Evolutionary conservation across 2,888 invertebrate genomes (phyloP).

Genomic region (Cephonodes hylas): DNA sequence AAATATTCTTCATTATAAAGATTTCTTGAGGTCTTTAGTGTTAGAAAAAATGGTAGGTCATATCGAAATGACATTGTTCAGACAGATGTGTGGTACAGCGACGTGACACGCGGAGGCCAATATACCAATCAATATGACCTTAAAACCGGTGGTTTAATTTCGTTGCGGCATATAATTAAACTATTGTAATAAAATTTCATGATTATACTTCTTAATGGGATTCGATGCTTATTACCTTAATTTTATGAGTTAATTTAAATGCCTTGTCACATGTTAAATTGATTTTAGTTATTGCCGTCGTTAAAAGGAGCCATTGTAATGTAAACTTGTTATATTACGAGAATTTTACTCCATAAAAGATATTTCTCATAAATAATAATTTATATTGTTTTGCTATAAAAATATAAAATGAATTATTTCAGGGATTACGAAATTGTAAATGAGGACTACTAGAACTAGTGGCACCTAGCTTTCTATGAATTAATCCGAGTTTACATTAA

Average conservation of each 20-base stretch:
- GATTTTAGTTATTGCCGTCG: background rate
- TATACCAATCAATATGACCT: slow-evolving; percentile 49
- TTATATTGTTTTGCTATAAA: no score
- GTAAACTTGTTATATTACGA: background rate
- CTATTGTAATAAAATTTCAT: slow-evolving; percentile 22
- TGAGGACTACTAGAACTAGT: no score
- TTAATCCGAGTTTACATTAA: background rate
- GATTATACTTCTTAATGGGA: background rate
- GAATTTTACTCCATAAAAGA: no score
- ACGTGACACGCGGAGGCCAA: slow-evolving; percentile 57
- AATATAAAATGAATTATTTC: no score
- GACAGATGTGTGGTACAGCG: slow-evolving; percentile 36
- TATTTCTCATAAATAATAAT: no score
- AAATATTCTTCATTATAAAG: background rate
- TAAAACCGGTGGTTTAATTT: slow-evolving; percentile 48
- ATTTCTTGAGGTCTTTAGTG: slow-evolving; percentile 5
- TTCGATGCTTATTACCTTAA: background rate
- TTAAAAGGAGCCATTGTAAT: background rate
- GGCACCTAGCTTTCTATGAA: no score
- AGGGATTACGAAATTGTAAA: no score
- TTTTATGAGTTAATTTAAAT: background rate
- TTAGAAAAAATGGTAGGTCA: slow-evolving; percentile 33
- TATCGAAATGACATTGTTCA: slow-evolving; percentile 43
- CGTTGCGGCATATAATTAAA: slow-evolving; percentile 43
- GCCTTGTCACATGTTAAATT: background rate